phyloP scores from a whole-genome alignment of 2,888 invertebrate species.

The Drymonia ruficornis region DNA sequence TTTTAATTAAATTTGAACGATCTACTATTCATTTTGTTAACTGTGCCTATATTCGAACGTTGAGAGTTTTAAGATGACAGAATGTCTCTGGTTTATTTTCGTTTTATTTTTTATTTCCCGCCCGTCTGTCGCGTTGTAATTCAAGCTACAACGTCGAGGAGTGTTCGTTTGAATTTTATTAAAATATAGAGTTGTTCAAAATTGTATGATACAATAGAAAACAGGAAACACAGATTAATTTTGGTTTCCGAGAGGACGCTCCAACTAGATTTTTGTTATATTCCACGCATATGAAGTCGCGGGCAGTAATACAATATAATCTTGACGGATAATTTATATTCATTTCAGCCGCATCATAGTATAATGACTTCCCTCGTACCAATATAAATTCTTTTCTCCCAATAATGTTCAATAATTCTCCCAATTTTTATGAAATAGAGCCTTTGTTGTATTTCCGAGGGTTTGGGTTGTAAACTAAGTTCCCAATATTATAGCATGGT shows the following conservation, averaged over 20 bases:
- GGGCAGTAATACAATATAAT: too few relatives aligned
- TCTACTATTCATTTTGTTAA: conserved; percentile 24
- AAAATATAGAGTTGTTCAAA: too few relatives aligned
- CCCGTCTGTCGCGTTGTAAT: not conserved
- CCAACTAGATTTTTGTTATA: too few relatives aligned
- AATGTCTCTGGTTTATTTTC: not conserved
- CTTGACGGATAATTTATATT: too few relatives aligned
- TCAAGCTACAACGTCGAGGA: too few relatives aligned
- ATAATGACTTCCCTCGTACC: too few relatives aligned
- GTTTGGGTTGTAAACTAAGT: not conserved
- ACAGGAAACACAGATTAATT: too few relatives aligned
- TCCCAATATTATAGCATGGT: conserved; percentile 38
- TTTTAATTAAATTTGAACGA: conserved; percentile 28
- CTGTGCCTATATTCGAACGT: not conserved
- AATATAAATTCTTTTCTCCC: not conserved
- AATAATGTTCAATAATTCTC: conserved; percentile 1
- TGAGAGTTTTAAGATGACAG: not conserved
- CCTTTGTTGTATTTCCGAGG: conserved; percentile 13
- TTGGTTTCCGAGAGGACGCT: too few relatives aligned
- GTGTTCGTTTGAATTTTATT: too few relatives aligned
- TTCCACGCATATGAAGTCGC: too few relatives aligned
- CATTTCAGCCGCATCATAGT: too few relatives aligned
- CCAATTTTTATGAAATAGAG: conserved; percentile 21
- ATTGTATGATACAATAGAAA: too few relatives aligned
- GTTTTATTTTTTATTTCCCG: not conserved